Percentiles rank a stretch among this genome's conserved stretches.
These are phyloP conservation scores for Vimba vimba DNA, from an alignment of 2,113 vertebrate species.

Conservation along the genomic window DNA sequence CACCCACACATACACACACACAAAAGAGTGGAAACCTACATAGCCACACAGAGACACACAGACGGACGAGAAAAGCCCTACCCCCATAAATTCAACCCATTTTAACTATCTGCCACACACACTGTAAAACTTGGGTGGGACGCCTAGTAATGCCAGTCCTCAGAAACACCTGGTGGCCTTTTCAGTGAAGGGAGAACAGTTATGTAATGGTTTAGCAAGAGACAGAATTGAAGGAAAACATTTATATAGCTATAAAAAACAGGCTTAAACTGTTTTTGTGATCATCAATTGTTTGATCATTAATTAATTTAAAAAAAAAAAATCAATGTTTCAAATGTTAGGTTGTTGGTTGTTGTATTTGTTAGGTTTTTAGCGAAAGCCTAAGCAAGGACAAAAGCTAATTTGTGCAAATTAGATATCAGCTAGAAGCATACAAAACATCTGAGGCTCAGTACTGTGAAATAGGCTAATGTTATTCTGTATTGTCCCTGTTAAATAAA, in stretches of 20 bases:
- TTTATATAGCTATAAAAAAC: not conserved
- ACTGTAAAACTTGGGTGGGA: slow-evolving; percentile 44
- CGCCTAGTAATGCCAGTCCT: slow-evolving; percentile 4
- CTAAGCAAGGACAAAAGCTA: not conserved
- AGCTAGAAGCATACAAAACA: too few species aligned
- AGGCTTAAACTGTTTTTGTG: not conserved
- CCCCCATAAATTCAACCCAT: slow-evolving; percentile 33
- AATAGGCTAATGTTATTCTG: not conserved
- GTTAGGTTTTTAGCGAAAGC: not conserved
- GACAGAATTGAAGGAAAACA: too few species aligned
- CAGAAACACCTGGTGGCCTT: slow-evolving; percentile 25
- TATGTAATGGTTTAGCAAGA: not conserved
- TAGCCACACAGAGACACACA: slow-evolving; percentile 36
- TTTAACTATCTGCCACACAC: slow-evolving; percentile 43
- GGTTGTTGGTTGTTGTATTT: not conserved
- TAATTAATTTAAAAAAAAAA: too few species aligned
- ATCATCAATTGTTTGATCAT: not conserved
- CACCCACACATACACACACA: slow-evolving; percentile 12
- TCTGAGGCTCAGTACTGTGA: too few species aligned
- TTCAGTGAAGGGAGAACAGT: slow-evolving; percentile 27
- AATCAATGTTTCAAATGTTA: not conserved
- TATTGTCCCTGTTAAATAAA: not conserved
- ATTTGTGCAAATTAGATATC: not conserved
- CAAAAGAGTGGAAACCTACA: slow-evolving; percentile 44
- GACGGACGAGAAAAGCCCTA: slow-evolving; percentile 25